A percentile compares a stretch with the other conserved stretches of the same genome.
Evolutionary conservation across 1,140 invertebrate genomes (phyloP).

Genomic region (Aphelinus certus): DNA sequence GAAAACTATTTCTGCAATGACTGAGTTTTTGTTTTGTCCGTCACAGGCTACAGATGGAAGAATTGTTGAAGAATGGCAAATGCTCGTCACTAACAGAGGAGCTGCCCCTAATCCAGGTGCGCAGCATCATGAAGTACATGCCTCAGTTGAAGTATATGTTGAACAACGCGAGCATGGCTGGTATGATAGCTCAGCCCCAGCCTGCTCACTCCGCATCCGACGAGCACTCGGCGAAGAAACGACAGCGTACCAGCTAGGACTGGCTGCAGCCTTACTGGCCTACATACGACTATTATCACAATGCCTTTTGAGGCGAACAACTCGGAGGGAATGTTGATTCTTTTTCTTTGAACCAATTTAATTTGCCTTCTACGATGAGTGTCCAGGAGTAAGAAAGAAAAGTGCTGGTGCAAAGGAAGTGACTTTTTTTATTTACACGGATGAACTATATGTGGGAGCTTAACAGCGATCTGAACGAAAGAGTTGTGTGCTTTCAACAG

Average conservation of each 20-base stretch:
- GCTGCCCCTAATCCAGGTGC: slow-evolving; percentile 79
- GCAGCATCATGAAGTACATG: slow-evolving; percentile 84
- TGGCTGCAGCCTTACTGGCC: slow-evolving; percentile 69
- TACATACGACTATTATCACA: slow-evolving; percentile 65
- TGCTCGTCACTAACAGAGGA: slow-evolving; percentile 72
- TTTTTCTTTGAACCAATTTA: too few relatives aligned
- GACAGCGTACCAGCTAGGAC: slow-evolving; percentile 73
- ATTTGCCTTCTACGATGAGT: too few relatives aligned
- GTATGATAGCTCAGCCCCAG: slow-evolving; percentile 49
- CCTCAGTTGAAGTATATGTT: slow-evolving; percentile 87
- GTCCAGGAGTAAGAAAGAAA: background rate
- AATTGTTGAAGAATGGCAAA: slow-evolving; percentile 78
- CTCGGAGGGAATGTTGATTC: slow-evolving; percentile 3
- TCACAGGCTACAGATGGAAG: slow-evolving; percentile 77
- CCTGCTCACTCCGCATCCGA: slow-evolving; percentile 53
- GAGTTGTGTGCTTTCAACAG: too few relatives aligned
- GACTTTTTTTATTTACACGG: slow-evolving; percentile 7
- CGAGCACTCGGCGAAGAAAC: slow-evolving; percentile 67
- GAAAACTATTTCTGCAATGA: too few relatives aligned
- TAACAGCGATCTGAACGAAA: too few relatives aligned
- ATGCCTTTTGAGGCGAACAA: slow-evolving; percentile 55
- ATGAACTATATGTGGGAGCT: too few relatives aligned
- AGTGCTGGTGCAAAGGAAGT: slow-evolving; percentile 28
- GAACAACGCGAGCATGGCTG: slow-evolving; percentile 58
- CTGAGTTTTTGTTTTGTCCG: background rate